Percentiles rank a stretch among this genome's conserved stretches.
These are phyloP conservation scores for Mylabris sibirica DNA, from an alignment of 2,888 invertebrate genomes.

Conservation along the genomic window DNA sequence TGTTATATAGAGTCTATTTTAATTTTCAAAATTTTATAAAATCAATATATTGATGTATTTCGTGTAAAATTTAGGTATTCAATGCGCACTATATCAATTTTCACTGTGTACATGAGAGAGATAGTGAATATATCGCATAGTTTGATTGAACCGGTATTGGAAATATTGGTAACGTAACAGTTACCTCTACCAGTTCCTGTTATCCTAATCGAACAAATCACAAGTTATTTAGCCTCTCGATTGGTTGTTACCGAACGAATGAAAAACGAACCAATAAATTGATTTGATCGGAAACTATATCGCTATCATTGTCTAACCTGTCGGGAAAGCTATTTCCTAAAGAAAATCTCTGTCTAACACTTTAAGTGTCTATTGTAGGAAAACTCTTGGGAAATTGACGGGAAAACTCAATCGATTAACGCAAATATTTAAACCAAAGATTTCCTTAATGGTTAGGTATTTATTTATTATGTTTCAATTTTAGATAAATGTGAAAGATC, in stretches of 20 bases:
- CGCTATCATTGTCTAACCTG: background rate
- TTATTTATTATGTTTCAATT: no score
- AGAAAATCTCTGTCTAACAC: background rate
- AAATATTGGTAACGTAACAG: conserved; percentile 47
- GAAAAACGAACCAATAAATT: conserved; percentile 10
- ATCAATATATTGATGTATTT: no score
- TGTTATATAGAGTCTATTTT: background rate
- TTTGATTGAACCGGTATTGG: conserved; percentile 40
- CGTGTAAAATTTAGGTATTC: no score
- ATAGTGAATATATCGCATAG: no score
- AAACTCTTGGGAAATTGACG: background rate
- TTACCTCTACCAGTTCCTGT: conserved; percentile 44
- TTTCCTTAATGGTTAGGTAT: no score
- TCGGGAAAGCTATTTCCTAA: background rate
- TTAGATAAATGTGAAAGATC: no score
- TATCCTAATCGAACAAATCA: conserved; percentile 45
- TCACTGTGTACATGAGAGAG: background rate
- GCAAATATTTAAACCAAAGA: no score
- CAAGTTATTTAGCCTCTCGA: conserved; percentile 44
- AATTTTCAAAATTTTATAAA: no score
- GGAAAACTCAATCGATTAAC: no score
- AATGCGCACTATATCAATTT: no score
- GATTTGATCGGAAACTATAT: conserved; percentile 38
- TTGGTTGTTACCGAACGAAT: conserved; percentile 37
- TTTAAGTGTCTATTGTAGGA: no score